phyloP scores from a whole-genome alignment of 2,888 invertebrate species.

The Phorcus lineatus region DNA sequence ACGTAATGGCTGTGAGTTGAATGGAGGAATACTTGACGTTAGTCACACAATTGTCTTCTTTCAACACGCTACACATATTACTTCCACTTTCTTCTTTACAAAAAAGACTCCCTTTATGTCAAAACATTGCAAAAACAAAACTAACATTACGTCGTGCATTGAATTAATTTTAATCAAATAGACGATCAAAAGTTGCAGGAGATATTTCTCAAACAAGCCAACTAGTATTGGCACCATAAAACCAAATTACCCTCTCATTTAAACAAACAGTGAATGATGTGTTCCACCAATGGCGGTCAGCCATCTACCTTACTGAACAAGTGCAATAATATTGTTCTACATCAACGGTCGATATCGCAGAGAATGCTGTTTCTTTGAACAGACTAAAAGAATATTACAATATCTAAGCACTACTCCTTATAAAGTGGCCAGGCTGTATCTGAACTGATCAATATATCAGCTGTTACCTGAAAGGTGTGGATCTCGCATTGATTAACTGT shows the following conservation, averaged over 20 bases:
- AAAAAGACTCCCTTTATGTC: not conserved
- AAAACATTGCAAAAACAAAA: slow-evolving; percentile 15
- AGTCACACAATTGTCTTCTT: not conserved
- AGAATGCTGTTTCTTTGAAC: not conserved
- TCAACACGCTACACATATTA: not conserved
- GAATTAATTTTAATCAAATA: not conserved
- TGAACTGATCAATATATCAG: not conserved
- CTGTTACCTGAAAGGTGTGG: no score
- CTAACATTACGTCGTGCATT: slow-evolving; percentile 7
- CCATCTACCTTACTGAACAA: slow-evolving; percentile 5
- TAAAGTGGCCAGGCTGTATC: not conserved
- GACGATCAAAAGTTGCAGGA: not conserved
- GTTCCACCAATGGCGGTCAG: not conserved
- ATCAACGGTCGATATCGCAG: not conserved
- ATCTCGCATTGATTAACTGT: not conserved
- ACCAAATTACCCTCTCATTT: slow-evolving; percentile 18
- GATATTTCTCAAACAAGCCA: not conserved
- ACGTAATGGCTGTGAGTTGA: not conserved
- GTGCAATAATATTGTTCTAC: slow-evolving; percentile 7
- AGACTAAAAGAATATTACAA: slow-evolving; percentile 2
- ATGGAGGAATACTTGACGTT: not conserved
- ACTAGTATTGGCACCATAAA: not conserved
- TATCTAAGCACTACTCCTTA: not conserved
- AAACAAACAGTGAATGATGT: not conserved
- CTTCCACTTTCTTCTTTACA: not conserved